Evolutionary conservation across 2,113 vertebrate species (phyloP).

Genomic region (Bos javanicus): DNA sequence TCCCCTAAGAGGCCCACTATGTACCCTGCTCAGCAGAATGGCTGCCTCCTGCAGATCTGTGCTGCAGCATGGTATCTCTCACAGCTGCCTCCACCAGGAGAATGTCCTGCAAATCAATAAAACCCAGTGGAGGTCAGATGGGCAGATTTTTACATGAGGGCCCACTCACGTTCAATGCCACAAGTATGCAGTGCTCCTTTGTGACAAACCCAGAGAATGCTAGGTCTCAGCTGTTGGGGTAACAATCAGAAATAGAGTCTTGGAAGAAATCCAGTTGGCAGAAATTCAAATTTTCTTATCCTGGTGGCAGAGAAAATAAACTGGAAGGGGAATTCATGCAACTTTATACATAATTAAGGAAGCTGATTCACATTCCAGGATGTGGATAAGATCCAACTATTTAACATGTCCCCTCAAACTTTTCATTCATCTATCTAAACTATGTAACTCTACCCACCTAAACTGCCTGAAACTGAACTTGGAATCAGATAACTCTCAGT

Average conservation of each 20-base stretch:
- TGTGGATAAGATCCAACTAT: slow-evolving; percentile 35
- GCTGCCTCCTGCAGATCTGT: background rate
- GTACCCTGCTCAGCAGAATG: background rate
- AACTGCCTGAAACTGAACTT: slow-evolving; percentile 11
- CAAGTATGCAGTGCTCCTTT: slow-evolving; percentile 34
- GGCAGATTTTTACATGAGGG: slow-evolving; percentile 9
- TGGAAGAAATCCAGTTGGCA: slow-evolving; percentile 47
- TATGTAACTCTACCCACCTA: slow-evolving; percentile 6
- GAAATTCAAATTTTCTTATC: slow-evolving; percentile 47
- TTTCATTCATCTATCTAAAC: slow-evolving; percentile 15
- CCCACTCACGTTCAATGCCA: slow-evolving; percentile 19
- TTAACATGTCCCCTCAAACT: slow-evolving; percentile 34
- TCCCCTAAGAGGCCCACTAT: background rate
- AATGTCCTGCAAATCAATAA: slow-evolving; percentile 36
- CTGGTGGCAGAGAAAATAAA: slow-evolving; percentile 36
- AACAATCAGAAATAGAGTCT: slow-evolving; percentile 53
- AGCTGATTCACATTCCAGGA: slow-evolving; percentile 37
- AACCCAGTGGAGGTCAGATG: background rate
- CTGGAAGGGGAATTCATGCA: slow-evolving; percentile 28
- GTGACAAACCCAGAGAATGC: slow-evolving; percentile 21
- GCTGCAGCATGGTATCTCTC: background rate
- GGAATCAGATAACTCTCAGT: background rate
- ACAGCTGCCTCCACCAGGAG: slow-evolving; percentile 21
- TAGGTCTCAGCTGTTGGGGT: slow-evolving; percentile 51
- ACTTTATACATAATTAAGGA: slow-evolving; percentile 28